These are phyloP conservation scores for Labrus mixtus DNA, from an alignment of 2,113 vertebrate genomes.

Conservation along the genomic window DNA sequence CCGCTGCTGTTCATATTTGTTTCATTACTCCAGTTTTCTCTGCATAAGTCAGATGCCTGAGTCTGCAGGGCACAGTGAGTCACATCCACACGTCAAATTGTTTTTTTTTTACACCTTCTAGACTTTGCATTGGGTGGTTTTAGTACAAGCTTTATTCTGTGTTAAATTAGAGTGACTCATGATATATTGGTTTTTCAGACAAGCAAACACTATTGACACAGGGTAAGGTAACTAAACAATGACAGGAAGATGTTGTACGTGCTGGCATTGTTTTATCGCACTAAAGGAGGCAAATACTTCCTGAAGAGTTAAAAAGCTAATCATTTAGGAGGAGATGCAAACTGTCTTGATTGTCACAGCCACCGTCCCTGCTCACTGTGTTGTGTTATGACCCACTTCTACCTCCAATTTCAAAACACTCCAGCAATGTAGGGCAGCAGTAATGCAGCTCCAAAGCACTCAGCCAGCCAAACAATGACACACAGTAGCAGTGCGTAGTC, in stretches of 20 bases:
- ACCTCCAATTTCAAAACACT: conserved; percentile 67
- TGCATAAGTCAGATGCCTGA: background rate
- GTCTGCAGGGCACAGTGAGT: background rate
- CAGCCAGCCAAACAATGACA: conserved; percentile 56
- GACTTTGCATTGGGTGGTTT: background rate
- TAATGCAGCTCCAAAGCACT: conserved; percentile 51
- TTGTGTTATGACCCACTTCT: conserved; percentile 74
- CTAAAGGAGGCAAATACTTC: background rate
- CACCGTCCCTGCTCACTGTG: conserved; percentile 41
- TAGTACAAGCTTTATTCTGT: background rate
- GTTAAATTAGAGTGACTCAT: background rate
- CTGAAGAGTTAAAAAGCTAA: conserved; percentile 10
- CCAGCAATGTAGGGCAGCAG: conserved; percentile 73
- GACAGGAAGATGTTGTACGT: background rate
- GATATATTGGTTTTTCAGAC: background rate
- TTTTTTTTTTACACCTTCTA: background rate
- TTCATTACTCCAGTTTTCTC: no score
- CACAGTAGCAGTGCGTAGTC: conserved; percentile 32
- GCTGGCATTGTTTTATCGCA: background rate
- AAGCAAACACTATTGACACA: background rate
- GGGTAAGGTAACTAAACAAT: background rate
- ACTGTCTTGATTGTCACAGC: conserved; percentile 55
- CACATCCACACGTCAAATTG: background rate
- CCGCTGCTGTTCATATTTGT: background rate
- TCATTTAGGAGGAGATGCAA: conserved; percentile 23